Conservation (phyloP, 2,797 vertebrate genomes). For the Peromyscus melanophrys region DNA sequence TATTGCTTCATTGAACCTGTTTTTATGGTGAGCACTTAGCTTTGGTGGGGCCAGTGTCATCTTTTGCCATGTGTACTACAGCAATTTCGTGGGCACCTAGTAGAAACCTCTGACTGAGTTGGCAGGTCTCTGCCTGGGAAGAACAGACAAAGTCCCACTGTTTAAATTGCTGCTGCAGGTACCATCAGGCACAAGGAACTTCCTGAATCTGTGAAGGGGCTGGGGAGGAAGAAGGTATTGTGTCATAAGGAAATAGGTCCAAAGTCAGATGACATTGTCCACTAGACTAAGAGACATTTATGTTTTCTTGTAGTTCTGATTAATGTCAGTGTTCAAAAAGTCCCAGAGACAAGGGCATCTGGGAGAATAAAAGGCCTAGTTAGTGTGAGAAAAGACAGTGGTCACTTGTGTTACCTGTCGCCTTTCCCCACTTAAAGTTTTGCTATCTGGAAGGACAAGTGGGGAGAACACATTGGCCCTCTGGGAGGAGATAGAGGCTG, state of each 20-base stretch:
- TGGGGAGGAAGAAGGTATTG: neutral
- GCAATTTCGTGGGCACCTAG: neutral
- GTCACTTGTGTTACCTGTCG: neutral
- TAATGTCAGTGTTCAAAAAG: neutral
- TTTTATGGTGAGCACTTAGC: neutral
- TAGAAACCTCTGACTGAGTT: neutral
- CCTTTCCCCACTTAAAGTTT: neutral
- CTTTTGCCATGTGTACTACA: neutral
- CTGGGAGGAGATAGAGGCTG: neutral
- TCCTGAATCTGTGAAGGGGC: constrained; percentile 69
- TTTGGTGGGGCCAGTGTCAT: neutral
- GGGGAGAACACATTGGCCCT: neutral
- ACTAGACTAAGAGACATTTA: neutral
- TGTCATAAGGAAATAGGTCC: neutral
- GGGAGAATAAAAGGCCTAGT: neutral
- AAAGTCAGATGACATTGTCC: neutral
- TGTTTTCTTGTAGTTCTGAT: neutral
- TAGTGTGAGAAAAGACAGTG: neutral
- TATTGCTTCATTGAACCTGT: neutral
- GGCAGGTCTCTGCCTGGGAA: neutral
- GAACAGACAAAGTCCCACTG: neutral
- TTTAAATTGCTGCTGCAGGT: neutral
- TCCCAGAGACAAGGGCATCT: neutral
- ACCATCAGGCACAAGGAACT: neutral
- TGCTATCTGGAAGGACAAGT: neutral